These are phyloP conservation scores for Drosophila asahinai DNA, from an alignment of 1,140 invertebrate species.

Conservation along the genomic window DNA sequence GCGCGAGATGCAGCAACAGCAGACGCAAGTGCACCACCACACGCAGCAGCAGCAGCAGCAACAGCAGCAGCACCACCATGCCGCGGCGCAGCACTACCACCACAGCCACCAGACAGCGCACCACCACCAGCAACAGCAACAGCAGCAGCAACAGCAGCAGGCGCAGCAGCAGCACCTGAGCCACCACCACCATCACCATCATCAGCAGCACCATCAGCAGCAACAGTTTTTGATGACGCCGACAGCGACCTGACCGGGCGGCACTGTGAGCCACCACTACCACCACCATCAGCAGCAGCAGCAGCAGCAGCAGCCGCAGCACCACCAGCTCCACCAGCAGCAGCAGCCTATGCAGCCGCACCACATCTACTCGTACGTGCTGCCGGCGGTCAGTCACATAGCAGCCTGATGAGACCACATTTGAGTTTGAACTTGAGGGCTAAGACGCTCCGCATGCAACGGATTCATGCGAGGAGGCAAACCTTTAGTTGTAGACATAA, in stretches of 20 bases:
- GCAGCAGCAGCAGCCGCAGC: slow-evolving; percentile 38
- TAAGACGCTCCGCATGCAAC: slow-evolving; percentile 72
- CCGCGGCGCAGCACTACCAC: slow-evolving; percentile 68
- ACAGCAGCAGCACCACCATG: slow-evolving; percentile 73
- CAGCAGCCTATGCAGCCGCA: slow-evolving; percentile 58
- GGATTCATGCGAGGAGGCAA: slow-evolving; percentile 72
- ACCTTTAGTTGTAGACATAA: slow-evolving; percentile 71
- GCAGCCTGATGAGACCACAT: slow-evolving; percentile 65
- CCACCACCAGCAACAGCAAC: slow-evolving; percentile 50
- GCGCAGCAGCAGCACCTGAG: slow-evolving; percentile 54
- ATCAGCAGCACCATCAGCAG: slow-evolving; percentile 76
- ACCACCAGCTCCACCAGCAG: slow-evolving; percentile 46
- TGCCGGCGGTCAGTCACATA: slow-evolving; percentile 78
- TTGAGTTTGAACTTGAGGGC: slow-evolving; percentile 67
- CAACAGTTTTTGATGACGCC: slow-evolving; percentile 84
- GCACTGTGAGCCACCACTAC: slow-evolving; percentile 49
- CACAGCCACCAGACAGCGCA: slow-evolving; percentile 65
- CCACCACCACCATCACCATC: slow-evolving; percentile 68
- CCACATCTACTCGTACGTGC: slow-evolving; percentile 79
- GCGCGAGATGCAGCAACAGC: slow-evolving; percentile 78
- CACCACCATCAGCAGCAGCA: slow-evolving; percentile 26
- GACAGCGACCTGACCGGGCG: slow-evolving; percentile 85
- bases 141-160: slow-evolving; percentile 55
- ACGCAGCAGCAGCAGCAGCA: slow-evolving; percentile 71
- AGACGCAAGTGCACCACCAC: slow-evolving; percentile 70